Evolutionary conservation across 2,113 vertebrate species (phyloP).

Genomic region (Toxostoma redivivum): DNA sequence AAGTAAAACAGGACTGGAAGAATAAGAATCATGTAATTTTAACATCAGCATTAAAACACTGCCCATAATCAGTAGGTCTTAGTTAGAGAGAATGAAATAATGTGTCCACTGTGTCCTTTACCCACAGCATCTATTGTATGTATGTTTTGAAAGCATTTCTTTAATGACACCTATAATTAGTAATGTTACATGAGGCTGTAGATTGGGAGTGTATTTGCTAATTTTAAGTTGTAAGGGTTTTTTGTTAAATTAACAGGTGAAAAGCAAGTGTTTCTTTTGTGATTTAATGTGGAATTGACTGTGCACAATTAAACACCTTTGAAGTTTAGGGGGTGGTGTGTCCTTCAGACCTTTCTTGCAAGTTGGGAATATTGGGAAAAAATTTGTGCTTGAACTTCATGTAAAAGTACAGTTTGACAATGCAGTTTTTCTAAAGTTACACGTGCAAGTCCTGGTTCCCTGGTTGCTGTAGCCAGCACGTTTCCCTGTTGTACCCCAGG

Average conservation of each 20-base stretch:
- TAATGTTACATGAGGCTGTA: conserved; percentile 26
- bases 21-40: not conserved
- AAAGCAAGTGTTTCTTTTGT: not conserved
- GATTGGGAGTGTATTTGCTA: conserved; percentile 3
- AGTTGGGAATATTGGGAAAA: conserved; percentile 8
- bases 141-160: conserved; percentile 45
- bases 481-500: not conserved
- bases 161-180: conserved; percentile 23
- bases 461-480: not conserved
- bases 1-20: not conserved
- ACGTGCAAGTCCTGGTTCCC: not conserved
- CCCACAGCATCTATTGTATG: conserved; percentile 14
- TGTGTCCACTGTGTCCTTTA: conserved; percentile 14
- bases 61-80: conserved; percentile 23
- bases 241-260: conserved; percentile 34
- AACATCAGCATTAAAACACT: conserved; percentile 13
- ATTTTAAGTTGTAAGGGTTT: not conserved
- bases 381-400: not conserved
- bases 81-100: conserved; percentile 6
- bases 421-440: not conserved
- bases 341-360: conserved; percentile 10
- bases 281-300: conserved; percentile 19
- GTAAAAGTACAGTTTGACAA: not conserved
- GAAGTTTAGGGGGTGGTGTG: not conserved
- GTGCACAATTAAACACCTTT: conserved; percentile 4